Evolutionary conservation across 2,888 invertebrate genomes (phyloP), one percentile per base, ranked within the genome.

Genomic region (Syrista parreyssii): DNA sequence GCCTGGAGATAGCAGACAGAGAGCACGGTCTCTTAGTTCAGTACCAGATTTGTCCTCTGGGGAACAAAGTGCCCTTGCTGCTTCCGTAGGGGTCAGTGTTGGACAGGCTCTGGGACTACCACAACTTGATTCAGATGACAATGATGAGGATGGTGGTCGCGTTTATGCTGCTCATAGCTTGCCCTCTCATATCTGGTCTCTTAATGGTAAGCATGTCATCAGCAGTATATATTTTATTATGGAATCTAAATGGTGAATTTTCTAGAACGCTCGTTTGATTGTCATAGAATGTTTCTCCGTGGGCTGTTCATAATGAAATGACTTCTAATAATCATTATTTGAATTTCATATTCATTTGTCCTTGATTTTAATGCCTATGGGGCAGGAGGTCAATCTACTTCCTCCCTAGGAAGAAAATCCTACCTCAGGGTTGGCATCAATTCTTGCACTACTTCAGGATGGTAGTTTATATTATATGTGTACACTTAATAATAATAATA

Each of bases 101-200:
- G 80, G 95, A 93, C 87, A 95, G 93, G 89, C 94, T 93, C 76
- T 96, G 94, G 91, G 95, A 94, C 75, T 95, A 94, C 92, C 94
- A 93, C 89, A 95, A 94, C 89, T 94, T 93, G 82, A 94, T 74
- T 85, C 95, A 75, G 96, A 96, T 87, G 95, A 95, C 86, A 93
- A 94, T 75, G 92, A 92, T 79, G 91, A 93, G 79, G 93, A 92
- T 80, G 91, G 92, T 78, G 96, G 96, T 80, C 93, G 97, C 83
- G 97, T 97, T 68, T 97, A 96, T 89, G 96, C 97, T 80, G 97
- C 97, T 87, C 97, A 97, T 92, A 97, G 97, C 87, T 93, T 97
- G 92, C 97, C 97, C 90, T 96, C 97, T 86, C 97, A 97, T 92
- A 97, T 97, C 93, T 97, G 97, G 97, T 97, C 97, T 86, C 93